phyloP scores from a whole-genome alignment of 2,113 vertebrate genomes.

The Ameiurus melas region DNA sequence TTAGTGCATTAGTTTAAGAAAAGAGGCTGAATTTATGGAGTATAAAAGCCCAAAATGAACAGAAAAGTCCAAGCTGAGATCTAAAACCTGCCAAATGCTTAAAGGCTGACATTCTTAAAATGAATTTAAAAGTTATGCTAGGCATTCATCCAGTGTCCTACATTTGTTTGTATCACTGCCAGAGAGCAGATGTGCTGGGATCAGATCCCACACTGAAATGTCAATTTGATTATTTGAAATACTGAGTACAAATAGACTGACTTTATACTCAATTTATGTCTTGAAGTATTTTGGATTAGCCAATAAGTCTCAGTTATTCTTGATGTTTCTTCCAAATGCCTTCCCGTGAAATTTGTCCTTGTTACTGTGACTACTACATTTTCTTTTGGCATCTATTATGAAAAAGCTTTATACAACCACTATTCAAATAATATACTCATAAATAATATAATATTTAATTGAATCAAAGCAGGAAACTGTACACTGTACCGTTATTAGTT shows the following conservation, averaged over 20 bases:
- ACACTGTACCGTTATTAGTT: neutral
- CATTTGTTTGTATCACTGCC: conserved; percentile 5
- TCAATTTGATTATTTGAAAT: neutral
- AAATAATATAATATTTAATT: no score
- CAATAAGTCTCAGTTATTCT: neutral
- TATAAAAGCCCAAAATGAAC: conserved; percentile 36
- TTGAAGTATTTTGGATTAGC: neutral
- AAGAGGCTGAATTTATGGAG: conserved; percentile 57
- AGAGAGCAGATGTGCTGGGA: neutral
- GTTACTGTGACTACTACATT: neutral
- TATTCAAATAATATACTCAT: neutral
- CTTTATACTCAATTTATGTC: neutral
- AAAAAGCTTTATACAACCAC: neutral
- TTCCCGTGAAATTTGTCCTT: neutral
- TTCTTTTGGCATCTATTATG: neutral
- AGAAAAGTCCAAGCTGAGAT: conserved; percentile 9
- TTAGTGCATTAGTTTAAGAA: conserved; percentile 65
- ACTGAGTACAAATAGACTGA: neutral
- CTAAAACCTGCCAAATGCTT: conserved; percentile 7
- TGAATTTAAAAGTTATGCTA: neutral
- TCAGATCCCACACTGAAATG: conserved; percentile 5
- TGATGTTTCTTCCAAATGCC: neutral
- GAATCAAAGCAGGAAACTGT: neutral
- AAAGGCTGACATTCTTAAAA: neutral
- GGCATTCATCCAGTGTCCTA: conserved; percentile 26